These are phyloP conservation scores for Opisthograptis luteolata DNA, from an alignment of 2,888 invertebrate species.

Conservation along the genomic window DNA sequence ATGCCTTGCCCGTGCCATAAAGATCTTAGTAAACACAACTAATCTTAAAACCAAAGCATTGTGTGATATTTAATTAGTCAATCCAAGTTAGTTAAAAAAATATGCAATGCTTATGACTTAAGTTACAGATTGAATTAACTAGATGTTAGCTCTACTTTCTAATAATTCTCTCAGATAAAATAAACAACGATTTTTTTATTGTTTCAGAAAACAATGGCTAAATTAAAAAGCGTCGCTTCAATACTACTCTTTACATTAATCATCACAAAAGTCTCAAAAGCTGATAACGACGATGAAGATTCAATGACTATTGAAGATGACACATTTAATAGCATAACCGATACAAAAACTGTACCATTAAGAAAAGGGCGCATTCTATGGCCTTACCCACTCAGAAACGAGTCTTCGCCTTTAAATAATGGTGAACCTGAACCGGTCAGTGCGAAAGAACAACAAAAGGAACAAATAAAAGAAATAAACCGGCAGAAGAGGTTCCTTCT, in stretches of 20 bases:
- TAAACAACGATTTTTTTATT: slow-evolving; percentile 20
- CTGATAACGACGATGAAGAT: neutral
- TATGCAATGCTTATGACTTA: too few species aligned
- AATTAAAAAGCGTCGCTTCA: neutral
- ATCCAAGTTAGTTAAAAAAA: too few species aligned
- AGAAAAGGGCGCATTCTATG: slow-evolving; percentile 59
- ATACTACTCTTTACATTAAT: slow-evolving; percentile 2
- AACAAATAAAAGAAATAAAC: slow-evolving; percentile 24
- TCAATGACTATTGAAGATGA: neutral
- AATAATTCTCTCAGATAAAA: too few species aligned
- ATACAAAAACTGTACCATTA: slow-evolving; percentile 20
- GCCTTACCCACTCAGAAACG: slow-evolving; percentile 58
- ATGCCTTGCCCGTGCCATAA: too few species aligned
- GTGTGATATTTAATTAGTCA: too few species aligned
- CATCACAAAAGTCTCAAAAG: slow-evolving; percentile 11
- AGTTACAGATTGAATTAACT: too few species aligned
- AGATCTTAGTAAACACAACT: too few species aligned
- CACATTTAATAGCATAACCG: neutral
- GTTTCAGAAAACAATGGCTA: slow-evolving; percentile 16
- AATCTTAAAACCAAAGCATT: too few species aligned
- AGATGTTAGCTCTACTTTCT: too few species aligned
- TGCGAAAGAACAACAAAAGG: slow-evolving; percentile 25
- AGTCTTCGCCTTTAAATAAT: slow-evolving; percentile 23
- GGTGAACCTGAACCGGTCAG: slow-evolving; percentile 18
- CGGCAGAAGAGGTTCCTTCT: slow-evolving; percentile 53